Evolutionary conservation across 2,888 invertebrate species (phyloP).

Genomic region (Drosophila atripex): DNA sequence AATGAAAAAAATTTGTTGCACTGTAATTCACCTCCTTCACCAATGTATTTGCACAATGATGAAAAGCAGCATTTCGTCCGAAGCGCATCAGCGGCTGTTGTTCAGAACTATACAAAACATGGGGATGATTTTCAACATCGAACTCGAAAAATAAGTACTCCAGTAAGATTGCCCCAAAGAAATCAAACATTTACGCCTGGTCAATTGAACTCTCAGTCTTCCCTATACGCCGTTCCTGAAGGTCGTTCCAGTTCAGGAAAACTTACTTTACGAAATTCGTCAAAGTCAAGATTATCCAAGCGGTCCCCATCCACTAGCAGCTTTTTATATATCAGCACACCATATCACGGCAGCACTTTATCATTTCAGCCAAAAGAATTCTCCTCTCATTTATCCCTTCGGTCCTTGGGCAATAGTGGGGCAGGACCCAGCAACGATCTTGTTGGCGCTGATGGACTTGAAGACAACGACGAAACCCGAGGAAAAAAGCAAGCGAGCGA

Average conservation of each 20-base stretch:
- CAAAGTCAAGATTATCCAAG: slow-evolving; percentile 85
- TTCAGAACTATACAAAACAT: slow-evolving; percentile 85
- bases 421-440: slow-evolving; percentile 42
- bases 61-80: slow-evolving; percentile 85
- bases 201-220: slow-evolving; percentile 88
- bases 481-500: slow-evolving; percentile 32
- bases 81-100: slow-evolving; percentile 89
- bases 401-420: slow-evolving; percentile 86
- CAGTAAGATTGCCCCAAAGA: slow-evolving; percentile 85
- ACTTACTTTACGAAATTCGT: slow-evolving; percentile 80
- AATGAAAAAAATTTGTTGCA: slow-evolving; percentile 62
- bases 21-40: slow-evolving; percentile 68
- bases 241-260: slow-evolving; percentile 83
- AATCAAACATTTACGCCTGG: slow-evolving; percentile 83
- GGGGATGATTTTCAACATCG: slow-evolving; percentile 84
- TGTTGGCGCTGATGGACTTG: slow-evolving; percentile 49
- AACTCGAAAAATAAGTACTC: slow-evolving; percentile 86
- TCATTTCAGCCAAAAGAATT: slow-evolving; percentile 91
- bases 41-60: slow-evolving; percentile 67
- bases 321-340: slow-evolving; percentile 93
- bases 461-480: slow-evolving; percentile 61
- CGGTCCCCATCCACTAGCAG: slow-evolving; percentile 91
- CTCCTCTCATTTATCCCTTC: slow-evolving; percentile 90
- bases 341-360: slow-evolving; percentile 93
- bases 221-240: slow-evolving; percentile 89